A percentile compares a stretch with the other conserved stretches of the same genome.
Evolutionary conservation across 1,140 invertebrate species (phyloP).

Genomic region (Copidosoma floridanum): DNA sequence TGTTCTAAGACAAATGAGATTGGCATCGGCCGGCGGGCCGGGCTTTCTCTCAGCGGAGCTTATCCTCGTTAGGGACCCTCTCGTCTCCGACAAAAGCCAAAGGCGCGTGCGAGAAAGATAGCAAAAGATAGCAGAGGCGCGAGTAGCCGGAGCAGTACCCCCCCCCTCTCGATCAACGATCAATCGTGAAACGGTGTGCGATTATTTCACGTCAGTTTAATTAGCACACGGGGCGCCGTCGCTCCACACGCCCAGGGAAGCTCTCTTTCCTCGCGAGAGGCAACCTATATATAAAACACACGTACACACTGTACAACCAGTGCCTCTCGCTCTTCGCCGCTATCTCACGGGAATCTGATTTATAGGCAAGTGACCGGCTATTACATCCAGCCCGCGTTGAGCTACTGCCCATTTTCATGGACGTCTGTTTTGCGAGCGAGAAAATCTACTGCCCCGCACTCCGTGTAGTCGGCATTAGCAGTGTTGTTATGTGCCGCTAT

Average conservation of each 20-base stretch:
- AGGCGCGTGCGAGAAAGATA: not conserved
- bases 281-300: too few relatives aligned
- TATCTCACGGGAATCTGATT: constrained; percentile 58
- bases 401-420: constrained; percentile 13
- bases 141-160: constrained; percentile 10
- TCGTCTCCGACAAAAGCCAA: not conserved
- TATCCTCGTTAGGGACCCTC: constrained; percentile 7
- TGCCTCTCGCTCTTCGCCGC: too few relatives aligned
- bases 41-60: constrained; percentile 6
- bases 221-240: constrained; percentile 55
- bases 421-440: constrained; percentile 17
- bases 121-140: not conserved
- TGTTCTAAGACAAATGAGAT: constrained; percentile 9
- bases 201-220: constrained; percentile 58
- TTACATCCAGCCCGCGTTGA: not conserved
- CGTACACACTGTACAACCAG: too few relatives aligned
- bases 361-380: constrained; percentile 47
- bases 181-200: constrained; percentile 51
- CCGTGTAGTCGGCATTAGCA: not conserved
- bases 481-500: too few relatives aligned
- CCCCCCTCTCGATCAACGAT: constrained; percentile 54
- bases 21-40: too few relatives aligned
- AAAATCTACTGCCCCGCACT: not conserved
- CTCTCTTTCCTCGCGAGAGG: too few relatives aligned
- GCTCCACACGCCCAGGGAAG: too few relatives aligned